phyloP scores from a whole-genome alignment of 2,888 invertebrate genomes.

The Agonopterix arenella region DNA sequence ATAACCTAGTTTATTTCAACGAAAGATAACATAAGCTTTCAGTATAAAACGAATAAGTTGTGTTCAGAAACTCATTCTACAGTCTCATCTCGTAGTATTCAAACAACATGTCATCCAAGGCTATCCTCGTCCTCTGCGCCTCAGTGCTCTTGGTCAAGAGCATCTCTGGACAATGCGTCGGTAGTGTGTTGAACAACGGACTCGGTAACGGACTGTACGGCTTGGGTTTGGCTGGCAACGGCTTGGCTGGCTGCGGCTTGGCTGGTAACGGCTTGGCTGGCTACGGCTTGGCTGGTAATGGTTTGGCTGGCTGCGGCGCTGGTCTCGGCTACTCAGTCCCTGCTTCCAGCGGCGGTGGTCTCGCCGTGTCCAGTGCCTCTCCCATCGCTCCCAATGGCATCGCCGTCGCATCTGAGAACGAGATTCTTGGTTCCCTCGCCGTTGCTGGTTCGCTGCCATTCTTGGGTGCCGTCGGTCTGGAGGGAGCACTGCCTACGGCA shows the following conservation, averaged over 20 bases:
- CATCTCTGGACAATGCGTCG: constrained; percentile 2
- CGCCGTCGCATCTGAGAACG: constrained; percentile 25
- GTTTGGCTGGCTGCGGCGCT: not conserved
- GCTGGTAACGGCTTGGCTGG: not conserved
- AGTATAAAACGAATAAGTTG: not conserved
- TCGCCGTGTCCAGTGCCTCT: constrained; percentile 20
- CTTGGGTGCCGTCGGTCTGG: constrained; percentile 25
- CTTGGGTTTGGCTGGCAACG: constrained; percentile 2
- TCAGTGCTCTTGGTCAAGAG: constrained; percentile 17
- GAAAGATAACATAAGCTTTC: not conserved
- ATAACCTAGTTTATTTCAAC: not conserved
- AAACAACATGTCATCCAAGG: constrained; percentile 18
- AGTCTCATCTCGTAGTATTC: not conserved
- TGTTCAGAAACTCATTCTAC: too few relatives aligned
- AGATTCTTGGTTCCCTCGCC: constrained; percentile 20
- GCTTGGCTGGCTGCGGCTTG: not conserved
- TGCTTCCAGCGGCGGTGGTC: constrained; percentile 8
- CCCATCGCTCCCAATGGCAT: constrained; percentile 24
- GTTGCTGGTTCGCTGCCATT: constrained; percentile 23
- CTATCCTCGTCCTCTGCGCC: constrained; percentile 20
- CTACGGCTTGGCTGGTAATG: not conserved
- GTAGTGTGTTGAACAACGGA: not conserved
- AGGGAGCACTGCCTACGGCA: constrained; percentile 19
- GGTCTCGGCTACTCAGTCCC: not conserved
- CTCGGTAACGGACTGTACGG: constrained; percentile 3